Percentiles rank a stretch among this genome's conserved stretches.
Conservation (phyloP, 2,113 vertebrate species). For the Sigmodon hispidus region DNA sequence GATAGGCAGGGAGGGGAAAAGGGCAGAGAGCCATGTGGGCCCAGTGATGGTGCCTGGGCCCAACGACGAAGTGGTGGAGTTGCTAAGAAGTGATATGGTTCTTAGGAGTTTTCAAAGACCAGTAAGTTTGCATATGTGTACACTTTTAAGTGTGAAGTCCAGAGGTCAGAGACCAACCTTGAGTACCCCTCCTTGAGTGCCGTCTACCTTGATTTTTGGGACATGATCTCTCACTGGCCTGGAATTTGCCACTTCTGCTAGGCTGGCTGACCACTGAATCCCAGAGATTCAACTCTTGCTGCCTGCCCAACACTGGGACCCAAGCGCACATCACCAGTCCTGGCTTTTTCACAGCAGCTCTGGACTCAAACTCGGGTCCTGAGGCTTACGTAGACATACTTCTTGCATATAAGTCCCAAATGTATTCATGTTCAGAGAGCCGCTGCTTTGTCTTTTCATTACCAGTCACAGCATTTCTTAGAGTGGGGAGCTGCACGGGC, state of each 20-base stretch:
- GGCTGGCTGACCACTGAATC: background rate
- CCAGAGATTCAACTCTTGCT: background rate
- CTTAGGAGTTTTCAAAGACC: background rate
- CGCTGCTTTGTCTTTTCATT: background rate
- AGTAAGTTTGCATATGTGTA: background rate
- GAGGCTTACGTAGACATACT: background rate
- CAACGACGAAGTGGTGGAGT: background rate
- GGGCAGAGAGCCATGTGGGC: background rate
- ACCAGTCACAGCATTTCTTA: background rate
- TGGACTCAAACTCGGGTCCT: background rate
- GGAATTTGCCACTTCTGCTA: background rate
- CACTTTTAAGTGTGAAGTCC: background rate
- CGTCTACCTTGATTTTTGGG: background rate
- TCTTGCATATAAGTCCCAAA: background rate
- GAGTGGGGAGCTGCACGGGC: background rate
- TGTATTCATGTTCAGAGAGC: background rate
- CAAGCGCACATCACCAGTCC: too few species aligned
- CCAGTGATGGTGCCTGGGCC: background rate
- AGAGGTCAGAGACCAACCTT: background rate
- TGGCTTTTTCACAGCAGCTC: background rate
- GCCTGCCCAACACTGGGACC: background rate
- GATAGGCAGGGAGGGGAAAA: background rate
- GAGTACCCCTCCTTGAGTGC: background rate
- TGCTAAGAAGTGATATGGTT: background rate
- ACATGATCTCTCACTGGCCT: background rate